A percentile compares a stretch with the other conserved stretches of the same genome.
phyloP scores from a whole-genome alignment of 2,888 invertebrate genomes.

The Microctonus hyperodae region DNA sequence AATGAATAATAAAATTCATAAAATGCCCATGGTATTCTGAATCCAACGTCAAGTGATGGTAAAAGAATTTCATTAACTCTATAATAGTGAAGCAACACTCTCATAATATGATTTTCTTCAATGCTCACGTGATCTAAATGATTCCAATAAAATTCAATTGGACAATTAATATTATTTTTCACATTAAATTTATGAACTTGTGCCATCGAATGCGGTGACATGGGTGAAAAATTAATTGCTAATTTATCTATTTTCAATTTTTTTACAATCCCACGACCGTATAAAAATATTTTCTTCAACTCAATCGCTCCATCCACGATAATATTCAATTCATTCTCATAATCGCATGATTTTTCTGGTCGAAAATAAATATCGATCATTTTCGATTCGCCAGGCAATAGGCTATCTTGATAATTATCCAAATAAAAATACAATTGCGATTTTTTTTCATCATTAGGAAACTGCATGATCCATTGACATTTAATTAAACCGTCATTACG shows the following conservation, averaged over 20 bases:
- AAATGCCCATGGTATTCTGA: constrained; percentile 49
- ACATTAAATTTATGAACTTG: constrained; percentile 69
- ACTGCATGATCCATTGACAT: constrained; percentile 66
- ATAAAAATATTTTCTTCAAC: constrained; percentile 63
- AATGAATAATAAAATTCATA: constrained; percentile 54
- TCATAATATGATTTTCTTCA: constrained; percentile 56
- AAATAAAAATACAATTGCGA: constrained; percentile 45
- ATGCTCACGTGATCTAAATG: constrained; percentile 67
- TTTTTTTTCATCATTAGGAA: constrained; percentile 36
- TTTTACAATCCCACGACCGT: constrained; percentile 67
- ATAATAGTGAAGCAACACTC: constrained; percentile 58
- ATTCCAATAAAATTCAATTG: constrained; percentile 74
- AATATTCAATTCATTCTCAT: constrained; percentile 53
- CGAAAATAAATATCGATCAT: constrained; percentile 68
- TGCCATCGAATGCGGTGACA: constrained; percentile 70
- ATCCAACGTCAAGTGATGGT: constrained; percentile 57
- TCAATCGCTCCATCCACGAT: constrained; percentile 66
- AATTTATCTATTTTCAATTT: constrained; percentile 65
- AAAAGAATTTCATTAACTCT: constrained; percentile 57
- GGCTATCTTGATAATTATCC: constrained; percentile 57
- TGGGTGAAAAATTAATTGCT: constrained; percentile 69
- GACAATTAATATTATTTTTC: constrained; percentile 71
- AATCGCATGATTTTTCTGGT: constrained; percentile 65
- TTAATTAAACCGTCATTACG: constrained; percentile 68
- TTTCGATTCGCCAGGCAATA: constrained; percentile 65